These are phyloP conservation scores for Clusia tigrina DNA, from an alignment of 2,888 invertebrate genomes.

Conservation along the genomic window DNA sequence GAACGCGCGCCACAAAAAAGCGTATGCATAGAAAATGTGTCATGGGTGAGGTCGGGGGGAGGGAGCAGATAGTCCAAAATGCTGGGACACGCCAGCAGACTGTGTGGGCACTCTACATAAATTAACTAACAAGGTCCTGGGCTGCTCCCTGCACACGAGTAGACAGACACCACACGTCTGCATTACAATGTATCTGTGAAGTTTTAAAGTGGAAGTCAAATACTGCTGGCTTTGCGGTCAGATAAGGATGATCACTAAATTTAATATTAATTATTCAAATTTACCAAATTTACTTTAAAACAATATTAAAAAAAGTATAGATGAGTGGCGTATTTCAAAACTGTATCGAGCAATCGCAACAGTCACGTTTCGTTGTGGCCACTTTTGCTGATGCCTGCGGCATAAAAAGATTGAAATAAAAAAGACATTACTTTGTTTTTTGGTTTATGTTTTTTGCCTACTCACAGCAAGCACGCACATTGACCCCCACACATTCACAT, in stretches of 20 bases:
- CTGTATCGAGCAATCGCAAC: no score
- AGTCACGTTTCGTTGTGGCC: slow-evolving; percentile 7
- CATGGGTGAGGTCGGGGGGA: slow-evolving; percentile 17
- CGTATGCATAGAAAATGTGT: slow-evolving; percentile 21
- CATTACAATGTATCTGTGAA: no score
- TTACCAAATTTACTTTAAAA: no score
- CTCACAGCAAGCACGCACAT: neutral
- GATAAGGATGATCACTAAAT: no score
- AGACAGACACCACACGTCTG: no score
- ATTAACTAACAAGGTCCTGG: no score
- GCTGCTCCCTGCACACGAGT: no score
- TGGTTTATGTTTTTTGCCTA: neutral
- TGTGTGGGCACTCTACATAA: neutral
- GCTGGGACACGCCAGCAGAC: neutral
- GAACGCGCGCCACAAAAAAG: neutral
- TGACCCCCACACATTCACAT: neutral
- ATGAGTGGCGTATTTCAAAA: no score
- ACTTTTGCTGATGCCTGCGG: neutral
- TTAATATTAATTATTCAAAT: no score
- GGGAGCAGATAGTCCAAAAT: slow-evolving; percentile 16
- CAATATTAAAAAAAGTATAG: no score
- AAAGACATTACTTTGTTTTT: neutral
- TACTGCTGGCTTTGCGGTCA: no score
- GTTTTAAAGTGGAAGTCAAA: no score
- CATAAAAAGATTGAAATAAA: neutral